These are phyloP conservation scores for Acromyrmex charruanus DNA, from an alignment of 1,140 invertebrate species.

Conservation along the genomic window DNA sequence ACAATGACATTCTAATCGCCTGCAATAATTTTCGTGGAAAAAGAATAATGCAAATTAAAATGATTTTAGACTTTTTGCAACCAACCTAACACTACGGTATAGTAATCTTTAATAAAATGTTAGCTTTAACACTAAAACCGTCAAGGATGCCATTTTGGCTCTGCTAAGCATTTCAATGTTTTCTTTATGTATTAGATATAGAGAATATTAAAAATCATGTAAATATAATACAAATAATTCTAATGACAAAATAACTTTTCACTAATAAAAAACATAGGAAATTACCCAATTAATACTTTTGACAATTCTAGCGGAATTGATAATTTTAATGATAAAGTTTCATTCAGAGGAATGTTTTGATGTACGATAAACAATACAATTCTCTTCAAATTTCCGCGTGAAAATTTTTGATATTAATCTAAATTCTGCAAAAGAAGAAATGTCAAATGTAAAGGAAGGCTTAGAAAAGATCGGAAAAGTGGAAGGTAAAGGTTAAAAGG, in stretches of 20 bases:
- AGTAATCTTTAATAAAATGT: neutral
- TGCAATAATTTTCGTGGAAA: neutral
- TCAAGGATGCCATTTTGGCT: too few species aligned
- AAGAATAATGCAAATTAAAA: neutral
- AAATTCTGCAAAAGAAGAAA: neutral
- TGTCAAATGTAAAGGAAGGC: neutral
- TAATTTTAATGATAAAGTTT: neutral
- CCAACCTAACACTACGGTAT: neutral
- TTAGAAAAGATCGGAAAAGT: neutral
- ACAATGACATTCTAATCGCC: neutral
- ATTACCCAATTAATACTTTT: too few species aligned
- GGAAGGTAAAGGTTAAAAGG: neutral
- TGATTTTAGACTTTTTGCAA: neutral
- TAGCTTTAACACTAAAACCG: neutral
- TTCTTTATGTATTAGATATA: too few species aligned
- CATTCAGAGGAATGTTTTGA: neutral
- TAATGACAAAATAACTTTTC: too few species aligned
- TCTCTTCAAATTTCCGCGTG: neutral
- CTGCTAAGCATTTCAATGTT: too few species aligned
- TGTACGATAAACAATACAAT: too few species aligned
- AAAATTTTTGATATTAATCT: neutral
- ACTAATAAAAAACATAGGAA: too few species aligned
- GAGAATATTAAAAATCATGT: too few species aligned
- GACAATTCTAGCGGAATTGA: too few species aligned
- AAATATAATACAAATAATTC: too few species aligned